Evolutionary conservation across 2,797 vertebrate species (phyloP), one percentile per base, ranked within the genome.

Genomic region (Argentina silus): DNA sequence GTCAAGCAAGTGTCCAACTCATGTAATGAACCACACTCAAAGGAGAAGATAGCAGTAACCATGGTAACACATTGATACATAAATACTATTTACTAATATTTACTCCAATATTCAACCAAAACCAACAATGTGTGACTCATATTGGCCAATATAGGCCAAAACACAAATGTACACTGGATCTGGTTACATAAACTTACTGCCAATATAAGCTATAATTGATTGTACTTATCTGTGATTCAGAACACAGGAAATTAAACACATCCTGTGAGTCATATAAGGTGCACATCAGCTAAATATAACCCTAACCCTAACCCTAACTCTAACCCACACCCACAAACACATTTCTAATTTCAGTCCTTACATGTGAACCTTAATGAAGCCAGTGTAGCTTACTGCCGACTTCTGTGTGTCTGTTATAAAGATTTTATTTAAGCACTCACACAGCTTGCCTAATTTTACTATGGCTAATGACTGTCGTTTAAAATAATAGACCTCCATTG

Each of bases 401-500:
- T 88, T 92, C 90, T 86, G 83, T 81, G 88, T 81, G 88, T 85
- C 74, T 86, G 83, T 92, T 92, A 91, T 90, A 93, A 88, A 93
- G 89, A 85, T 90, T 90, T 89, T 92, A 92, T 92, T 93, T 90
- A 91, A 91, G 86, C 85, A 91, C 94, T 91, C 89, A 90, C 88
- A 90, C 91, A 91, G 92, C 90, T 93, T 92, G 94, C 91, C 85
- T 93, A 95, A 95, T 96, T 95, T 96, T 92, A 84, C 86, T 80
- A 91, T 53, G 87, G 85, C 76, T 96, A 96, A 95, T 94, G 92
- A 93, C 92, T 94, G 92, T 88, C 90, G 94, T 95, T 96, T 95
- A 94, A 94, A 96, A 95, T 95, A 95, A 96, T 88, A 94, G 89
- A 86, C 85, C 85, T 90, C 85, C 93, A 95, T 92, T 95, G 91